Conservation (phyloP, 2,888 invertebrate genomes). For the Perizoma affinitatum region DNA sequence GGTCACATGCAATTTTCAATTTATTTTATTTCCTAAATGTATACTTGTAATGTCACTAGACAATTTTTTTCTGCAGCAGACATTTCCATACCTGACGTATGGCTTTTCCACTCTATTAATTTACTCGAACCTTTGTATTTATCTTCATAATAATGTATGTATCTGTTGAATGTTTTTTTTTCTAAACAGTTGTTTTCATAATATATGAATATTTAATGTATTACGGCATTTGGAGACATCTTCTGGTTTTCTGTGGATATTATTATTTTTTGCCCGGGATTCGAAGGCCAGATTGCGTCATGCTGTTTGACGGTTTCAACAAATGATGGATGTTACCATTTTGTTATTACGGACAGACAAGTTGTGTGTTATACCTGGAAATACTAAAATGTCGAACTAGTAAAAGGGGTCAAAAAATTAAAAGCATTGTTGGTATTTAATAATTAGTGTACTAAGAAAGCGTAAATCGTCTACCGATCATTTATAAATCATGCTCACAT, state of each 20-base stretch:
- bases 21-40: conserved; percentile 27
- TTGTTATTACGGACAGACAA: background rate
- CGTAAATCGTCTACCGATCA: background rate
- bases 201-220: conserved; percentile 50
- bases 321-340: conserved; percentile 32
- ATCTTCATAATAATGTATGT: too few relatives aligned
- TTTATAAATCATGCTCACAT: background rate
- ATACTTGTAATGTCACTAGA: conserved; percentile 1
- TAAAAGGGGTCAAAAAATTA: background rate
- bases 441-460: background rate
- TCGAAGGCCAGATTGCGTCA: conserved; percentile 65
- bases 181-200: conserved; percentile 33
- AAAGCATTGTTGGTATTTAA: too few relatives aligned
- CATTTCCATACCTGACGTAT: background rate
- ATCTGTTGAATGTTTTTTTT: background rate
- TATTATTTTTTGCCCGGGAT: conserved; percentile 55
- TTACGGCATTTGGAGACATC: conserved; percentile 54
- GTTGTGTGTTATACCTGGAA: background rate
- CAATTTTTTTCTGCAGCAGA: background rate
- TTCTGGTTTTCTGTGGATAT: conserved; percentile 53
- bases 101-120: too few relatives aligned
- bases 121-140: too few relatives aligned
- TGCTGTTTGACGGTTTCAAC: conserved; percentile 39
- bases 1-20: conserved; percentile 45
- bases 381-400: background rate